phyloP scores from a whole-genome alignment of 2,888 invertebrate genomes.

The Ectemnius cavifrons region DNA sequence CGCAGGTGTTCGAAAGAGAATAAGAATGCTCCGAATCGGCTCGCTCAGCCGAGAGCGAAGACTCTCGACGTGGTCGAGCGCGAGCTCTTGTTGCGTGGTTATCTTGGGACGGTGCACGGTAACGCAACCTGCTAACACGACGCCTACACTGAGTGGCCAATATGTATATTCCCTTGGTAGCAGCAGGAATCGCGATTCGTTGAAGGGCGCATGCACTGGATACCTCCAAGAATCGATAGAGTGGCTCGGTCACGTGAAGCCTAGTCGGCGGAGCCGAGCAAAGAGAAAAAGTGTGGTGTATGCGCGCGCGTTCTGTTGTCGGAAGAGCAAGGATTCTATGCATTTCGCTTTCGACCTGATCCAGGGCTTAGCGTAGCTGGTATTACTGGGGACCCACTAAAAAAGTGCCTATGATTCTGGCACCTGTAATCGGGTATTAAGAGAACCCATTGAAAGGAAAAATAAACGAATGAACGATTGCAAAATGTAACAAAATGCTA shows the following conservation, averaged over 20 bases:
- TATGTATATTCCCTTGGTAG: slow-evolving; percentile 58
- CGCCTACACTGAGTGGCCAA: slow-evolving; percentile 33
- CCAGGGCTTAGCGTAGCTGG: too few species aligned
- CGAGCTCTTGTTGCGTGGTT: slow-evolving; percentile 4
- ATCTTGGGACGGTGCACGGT: background rate
- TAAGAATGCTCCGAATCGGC: too few species aligned
- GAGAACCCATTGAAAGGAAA: too few species aligned
- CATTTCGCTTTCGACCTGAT: too few species aligned
- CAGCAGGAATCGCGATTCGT: slow-evolving; percentile 61
- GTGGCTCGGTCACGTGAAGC: slow-evolving; percentile 71
- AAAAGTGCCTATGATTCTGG: too few species aligned
- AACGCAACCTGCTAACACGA: slow-evolving; percentile 38
- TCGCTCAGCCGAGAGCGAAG: background rate
- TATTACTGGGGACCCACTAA: too few species aligned
- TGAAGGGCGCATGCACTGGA: slow-evolving; percentile 72
- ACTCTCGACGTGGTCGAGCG: background rate
- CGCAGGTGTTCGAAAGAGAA: too few species aligned
- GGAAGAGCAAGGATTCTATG: background rate
- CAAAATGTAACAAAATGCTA: too few species aligned
- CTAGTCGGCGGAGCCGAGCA: slow-evolving; percentile 13
- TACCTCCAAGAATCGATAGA: slow-evolving; percentile 72
- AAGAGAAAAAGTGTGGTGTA: background rate
- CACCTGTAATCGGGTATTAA: too few species aligned
- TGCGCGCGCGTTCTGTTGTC: background rate
- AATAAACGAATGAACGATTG: too few species aligned